A percentile compares a stretch with the other conserved stretches of the same genome.
Conservation (phyloP, 1,140 invertebrate species). For the Lanistes nyassanus region DNA sequence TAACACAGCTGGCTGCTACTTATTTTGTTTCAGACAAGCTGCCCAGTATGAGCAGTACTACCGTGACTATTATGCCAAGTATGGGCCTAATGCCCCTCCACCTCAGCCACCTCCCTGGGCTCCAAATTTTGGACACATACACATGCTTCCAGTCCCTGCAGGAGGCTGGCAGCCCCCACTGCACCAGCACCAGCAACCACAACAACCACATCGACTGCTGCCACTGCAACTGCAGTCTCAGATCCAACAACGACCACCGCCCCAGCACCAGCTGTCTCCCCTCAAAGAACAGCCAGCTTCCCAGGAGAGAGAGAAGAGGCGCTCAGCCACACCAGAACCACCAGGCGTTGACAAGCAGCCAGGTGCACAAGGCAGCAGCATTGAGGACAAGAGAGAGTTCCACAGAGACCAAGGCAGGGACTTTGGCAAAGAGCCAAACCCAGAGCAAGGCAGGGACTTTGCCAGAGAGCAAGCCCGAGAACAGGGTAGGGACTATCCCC, state of each 20-base stretch:
- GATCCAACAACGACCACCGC: neutral
- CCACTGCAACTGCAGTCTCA: conserved; percentile 15
- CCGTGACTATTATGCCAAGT: conserved; percentile 36
- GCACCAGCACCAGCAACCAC: conserved; percentile 11
- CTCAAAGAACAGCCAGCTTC: conserved; percentile 8
- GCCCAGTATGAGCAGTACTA: conserved; percentile 39
- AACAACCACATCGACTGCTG: conserved; percentile 10
- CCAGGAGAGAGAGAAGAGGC: conserved; percentile 7
- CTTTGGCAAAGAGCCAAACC: neutral
- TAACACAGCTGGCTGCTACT: neutral
- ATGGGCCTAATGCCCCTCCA: conserved; percentile 31
- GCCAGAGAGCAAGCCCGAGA: conserved; percentile 3
- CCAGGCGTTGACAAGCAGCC: conserved; percentile 15
- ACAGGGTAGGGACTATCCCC: neutral
- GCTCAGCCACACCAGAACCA: conserved; percentile 25
- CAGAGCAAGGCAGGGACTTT: neutral
- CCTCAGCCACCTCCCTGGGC: conserved; percentile 25
- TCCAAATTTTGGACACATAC: too few species aligned
- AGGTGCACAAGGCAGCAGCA: conserved; percentile 7
- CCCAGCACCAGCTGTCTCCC: neutral
- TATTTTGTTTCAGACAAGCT: conserved; percentile 30
- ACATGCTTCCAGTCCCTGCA: too few species aligned
- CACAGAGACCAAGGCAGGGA: conserved; percentile 6
- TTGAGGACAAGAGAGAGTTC: conserved; percentile 8
- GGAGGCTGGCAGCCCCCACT: conserved; percentile 24